Percentiles rank a stretch among this genome's conserved stretches.
Conservation (phyloP, 1,140 invertebrate species). For the Anastrepha obliqua region DNA sequence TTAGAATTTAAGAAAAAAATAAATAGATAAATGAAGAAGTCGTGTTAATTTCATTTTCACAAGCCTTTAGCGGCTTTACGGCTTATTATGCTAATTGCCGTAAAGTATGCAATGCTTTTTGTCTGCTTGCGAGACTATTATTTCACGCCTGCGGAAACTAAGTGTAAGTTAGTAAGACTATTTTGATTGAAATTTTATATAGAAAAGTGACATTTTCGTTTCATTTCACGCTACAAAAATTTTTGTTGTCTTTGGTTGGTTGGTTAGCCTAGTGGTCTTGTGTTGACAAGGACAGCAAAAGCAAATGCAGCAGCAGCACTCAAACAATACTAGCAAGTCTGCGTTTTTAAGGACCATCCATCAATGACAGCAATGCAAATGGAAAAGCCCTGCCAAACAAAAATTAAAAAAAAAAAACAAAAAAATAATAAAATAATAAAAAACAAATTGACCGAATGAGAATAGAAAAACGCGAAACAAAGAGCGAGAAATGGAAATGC, state of each 20-base stretch:
- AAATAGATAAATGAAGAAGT: no score
- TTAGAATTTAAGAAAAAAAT: no score
- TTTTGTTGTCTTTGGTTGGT: not conserved
- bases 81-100: not conserved
- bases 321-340: conserved; percentile 18
- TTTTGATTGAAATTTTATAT: not conserved
- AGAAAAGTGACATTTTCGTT: not conserved
- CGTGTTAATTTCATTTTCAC: not conserved
- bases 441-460: not conserved
- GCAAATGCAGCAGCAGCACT: conserved; percentile 18
- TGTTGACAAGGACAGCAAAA: not conserved
- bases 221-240: not conserved
- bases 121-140: no score
- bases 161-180: not conserved
- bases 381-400: conserved; percentile 39
- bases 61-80: not conserved
- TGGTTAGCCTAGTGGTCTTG: not conserved
- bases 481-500: conserved; percentile 1
- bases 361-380: conserved; percentile 53
- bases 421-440: not conserved
- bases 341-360: conserved; percentile 54
- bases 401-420: conserved; percentile 17
- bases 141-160: no score
- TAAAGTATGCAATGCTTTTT: not conserved
- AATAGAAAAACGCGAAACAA: conserved; percentile 38